Evolutionary conservation across 2,113 vertebrate species (phyloP).

Genomic region (Hemiscyllium ocellatum): DNA sequence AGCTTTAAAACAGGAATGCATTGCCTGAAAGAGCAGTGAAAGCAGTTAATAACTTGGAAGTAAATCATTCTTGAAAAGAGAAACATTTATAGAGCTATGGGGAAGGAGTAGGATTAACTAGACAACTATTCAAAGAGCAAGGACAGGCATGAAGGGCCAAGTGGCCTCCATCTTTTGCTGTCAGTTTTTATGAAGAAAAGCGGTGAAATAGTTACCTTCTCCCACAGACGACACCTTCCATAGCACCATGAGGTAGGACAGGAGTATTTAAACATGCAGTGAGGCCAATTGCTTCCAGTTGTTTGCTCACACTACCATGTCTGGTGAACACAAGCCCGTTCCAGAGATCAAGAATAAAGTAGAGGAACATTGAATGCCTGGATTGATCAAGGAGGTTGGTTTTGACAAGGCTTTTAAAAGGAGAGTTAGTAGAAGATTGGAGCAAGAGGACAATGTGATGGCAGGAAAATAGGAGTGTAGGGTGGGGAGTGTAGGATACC

Average conservation of each 20-base stretch:
- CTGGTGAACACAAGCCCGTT: background rate
- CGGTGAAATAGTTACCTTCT: background rate
- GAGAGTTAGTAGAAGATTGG: too few species aligned
- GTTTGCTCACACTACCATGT: background rate
- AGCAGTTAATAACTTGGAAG: too few species aligned
- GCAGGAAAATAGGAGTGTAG: too few species aligned
- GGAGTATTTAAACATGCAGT: background rate
- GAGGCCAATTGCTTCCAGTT: background rate
- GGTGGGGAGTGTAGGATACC: too few species aligned
- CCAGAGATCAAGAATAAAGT: background rate
- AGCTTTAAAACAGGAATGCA: too few species aligned
- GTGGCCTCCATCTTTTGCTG: background rate
- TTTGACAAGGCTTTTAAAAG: background rate
- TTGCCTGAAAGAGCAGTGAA: too few species aligned
- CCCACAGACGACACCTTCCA: background rate
- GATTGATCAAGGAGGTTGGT: background rate
- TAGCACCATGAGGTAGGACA: background rate
- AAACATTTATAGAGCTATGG: too few species aligned
- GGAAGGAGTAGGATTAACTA: too few species aligned
- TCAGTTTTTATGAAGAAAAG: background rate
- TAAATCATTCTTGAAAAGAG: too few species aligned
- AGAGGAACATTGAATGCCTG: background rate
- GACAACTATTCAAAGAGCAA: too few species aligned
- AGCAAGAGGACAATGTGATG: too few species aligned
- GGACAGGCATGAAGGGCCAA: background rate